Conservation (phyloP, 2,888 invertebrate genomes). For the Anorthoa munda region DNA sequence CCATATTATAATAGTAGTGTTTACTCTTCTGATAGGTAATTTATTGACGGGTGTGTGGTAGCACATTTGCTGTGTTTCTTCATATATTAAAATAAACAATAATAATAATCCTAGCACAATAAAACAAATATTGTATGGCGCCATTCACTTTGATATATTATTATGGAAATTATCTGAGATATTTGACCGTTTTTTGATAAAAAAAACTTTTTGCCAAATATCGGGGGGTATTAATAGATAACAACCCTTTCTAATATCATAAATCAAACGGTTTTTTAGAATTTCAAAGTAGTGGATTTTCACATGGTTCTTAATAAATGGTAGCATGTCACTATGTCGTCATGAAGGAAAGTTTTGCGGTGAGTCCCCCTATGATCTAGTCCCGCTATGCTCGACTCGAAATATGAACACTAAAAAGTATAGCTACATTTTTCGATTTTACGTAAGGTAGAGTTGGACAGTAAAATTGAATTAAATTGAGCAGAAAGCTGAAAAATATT, state of each 20-base stretch:
- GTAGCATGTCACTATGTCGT: not conserved
- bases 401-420: too few relatives aligned
- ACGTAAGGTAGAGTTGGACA: too few relatives aligned
- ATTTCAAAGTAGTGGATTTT: not conserved
- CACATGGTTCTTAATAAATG: not conserved
- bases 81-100: conserved; percentile 15
- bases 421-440: too few relatives aligned
- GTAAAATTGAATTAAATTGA: too few relatives aligned
- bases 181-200: not conserved
- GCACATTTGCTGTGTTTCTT: conserved; percentile 30
- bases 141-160: not conserved
- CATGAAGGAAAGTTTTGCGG: too few relatives aligned
- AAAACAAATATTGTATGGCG: not conserved
- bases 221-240: conserved; percentile 18
- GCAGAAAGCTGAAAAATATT: too few relatives aligned
- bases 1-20: conserved; percentile 26
- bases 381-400: too few relatives aligned
- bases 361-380: too few relatives aligned
- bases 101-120: not conserved
- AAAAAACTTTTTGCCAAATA: conserved; percentile 16
- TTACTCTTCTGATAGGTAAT: conserved; percentile 26
- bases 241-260: not conserved
- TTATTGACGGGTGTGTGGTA: conserved; percentile 1
- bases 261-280: conserved; percentile 2
- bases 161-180: not conserved